phyloP scores from a whole-genome alignment of 2,888 invertebrate genomes.

The Brenthis ino region DNA sequence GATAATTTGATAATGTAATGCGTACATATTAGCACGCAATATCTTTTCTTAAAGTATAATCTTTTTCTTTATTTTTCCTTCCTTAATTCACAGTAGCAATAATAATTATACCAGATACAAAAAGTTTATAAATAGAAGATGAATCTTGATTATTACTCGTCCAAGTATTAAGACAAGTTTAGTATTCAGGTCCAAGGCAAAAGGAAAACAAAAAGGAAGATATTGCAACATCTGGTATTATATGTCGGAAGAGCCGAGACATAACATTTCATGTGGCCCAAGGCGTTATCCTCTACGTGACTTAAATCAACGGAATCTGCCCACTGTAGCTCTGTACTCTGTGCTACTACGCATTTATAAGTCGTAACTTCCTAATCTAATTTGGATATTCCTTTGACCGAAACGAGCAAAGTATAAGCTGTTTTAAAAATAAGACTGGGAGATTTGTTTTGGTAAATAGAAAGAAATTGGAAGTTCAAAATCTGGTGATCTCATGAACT shows the following conservation, averaged over 20 bases:
- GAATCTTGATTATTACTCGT: neutral
- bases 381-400: no score
- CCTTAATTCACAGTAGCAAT: neutral
- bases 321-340: neutral
- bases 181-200: neutral
- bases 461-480: no score
- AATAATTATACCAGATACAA: neutral
- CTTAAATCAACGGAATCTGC: slow-evolving; percentile 3
- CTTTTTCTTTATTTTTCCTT: no score
- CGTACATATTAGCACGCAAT: no score
- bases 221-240: neutral
- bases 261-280: slow-evolving; percentile 7
- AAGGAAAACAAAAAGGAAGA: slow-evolving; percentile 5
- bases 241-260: neutral
- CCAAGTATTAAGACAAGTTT: neutral
- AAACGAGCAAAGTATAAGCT: no score
- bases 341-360: no score
- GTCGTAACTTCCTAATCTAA: no score
- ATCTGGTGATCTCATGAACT: no score
- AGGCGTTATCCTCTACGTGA: slow-evolving; percentile 15
- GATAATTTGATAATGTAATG: no score
- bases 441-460: no score
- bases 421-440: no score
- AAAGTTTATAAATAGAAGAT: neutral
- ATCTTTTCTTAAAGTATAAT: no score